A percentile compares a stretch with the other conserved stretches of the same genome.
phyloP scores from a whole-genome alignment of 2,797 vertebrate species.

The Pipistrellus kuhlii region DNA sequence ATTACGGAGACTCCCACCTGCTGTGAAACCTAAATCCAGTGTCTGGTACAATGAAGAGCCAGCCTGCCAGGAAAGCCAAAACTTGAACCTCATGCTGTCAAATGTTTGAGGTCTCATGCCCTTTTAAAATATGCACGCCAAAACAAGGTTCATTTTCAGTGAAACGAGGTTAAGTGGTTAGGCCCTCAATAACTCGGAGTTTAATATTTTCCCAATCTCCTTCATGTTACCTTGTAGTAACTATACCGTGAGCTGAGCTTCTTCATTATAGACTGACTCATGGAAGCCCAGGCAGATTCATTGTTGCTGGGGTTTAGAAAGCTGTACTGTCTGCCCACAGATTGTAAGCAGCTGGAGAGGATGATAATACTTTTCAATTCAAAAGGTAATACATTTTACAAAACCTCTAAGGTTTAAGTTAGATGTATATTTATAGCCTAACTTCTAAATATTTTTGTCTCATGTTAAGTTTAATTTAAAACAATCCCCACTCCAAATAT shows the following conservation, averaged over 20 bases:
- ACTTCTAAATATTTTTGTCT: not conserved
- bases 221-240: not conserved
- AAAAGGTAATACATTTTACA: constrained; percentile 6
- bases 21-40: not conserved
- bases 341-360: not conserved
- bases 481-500: not conserved
- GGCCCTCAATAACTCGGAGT: not conserved
- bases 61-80: constrained; percentile 5
- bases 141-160: constrained; percentile 10
- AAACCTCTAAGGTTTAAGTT: not conserved
- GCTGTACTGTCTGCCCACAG: not conserved
- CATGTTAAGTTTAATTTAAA: constrained; percentile 36
- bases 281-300: not conserved
- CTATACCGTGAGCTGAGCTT: not conserved
- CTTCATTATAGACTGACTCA: not conserved
- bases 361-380: not conserved
- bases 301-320: not conserved
- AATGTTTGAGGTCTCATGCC: constrained; percentile 13
- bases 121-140: not conserved
- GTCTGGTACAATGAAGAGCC: constrained; percentile 26
- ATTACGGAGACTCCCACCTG: constrained; percentile 47
- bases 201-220: not conserved
- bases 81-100: not conserved
- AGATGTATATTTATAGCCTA: not conserved
- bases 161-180: not conserved